Evolutionary conservation across 1,140 invertebrate genomes (phyloP).

Genomic region (Hylyphantes graminicola): DNA sequence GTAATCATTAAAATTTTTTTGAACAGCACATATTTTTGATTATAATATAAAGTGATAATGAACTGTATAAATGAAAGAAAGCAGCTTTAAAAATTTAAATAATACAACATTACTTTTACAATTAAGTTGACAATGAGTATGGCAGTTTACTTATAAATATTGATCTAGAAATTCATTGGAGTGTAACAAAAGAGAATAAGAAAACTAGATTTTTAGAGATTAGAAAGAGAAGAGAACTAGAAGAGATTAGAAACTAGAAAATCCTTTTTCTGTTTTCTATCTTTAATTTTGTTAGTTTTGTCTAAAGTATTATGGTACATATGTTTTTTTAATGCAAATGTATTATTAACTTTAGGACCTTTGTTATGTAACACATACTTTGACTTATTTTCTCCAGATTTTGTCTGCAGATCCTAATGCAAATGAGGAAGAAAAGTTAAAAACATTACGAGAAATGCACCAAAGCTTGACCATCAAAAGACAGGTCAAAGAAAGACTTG

Average conservation of each 20-base stretch:
- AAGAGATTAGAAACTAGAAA: too few species aligned
- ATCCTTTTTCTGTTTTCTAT: background rate
- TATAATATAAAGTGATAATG: too few species aligned
- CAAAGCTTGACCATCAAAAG: constrained; percentile 46
- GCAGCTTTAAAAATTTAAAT: too few species aligned
- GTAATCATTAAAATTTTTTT: too few species aligned
- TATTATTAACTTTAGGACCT: background rate
- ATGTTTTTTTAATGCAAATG: background rate
- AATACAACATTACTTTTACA: too few species aligned
- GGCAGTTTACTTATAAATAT: background rate
- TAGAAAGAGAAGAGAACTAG: too few species aligned
- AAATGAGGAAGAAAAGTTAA: constrained; percentile 31
- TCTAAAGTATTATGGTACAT: background rate
- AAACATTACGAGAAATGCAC: constrained; percentile 47
- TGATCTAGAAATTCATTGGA: background rate
- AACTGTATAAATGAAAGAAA: too few species aligned
- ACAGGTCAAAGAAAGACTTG: constrained; percentile 41
- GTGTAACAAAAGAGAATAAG: background rate
- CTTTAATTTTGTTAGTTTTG: background rate
- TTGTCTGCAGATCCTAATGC: constrained; percentile 22
- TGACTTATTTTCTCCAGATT: constrained; percentile 16
- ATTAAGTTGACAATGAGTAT: too few species aligned
- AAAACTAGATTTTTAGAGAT: too few species aligned
- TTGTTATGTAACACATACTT: background rate
- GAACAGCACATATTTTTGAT: too few species aligned